phyloP scores from a whole-genome alignment of 2,113 vertebrate genomes.

The Corydoras sp. region DNA sequence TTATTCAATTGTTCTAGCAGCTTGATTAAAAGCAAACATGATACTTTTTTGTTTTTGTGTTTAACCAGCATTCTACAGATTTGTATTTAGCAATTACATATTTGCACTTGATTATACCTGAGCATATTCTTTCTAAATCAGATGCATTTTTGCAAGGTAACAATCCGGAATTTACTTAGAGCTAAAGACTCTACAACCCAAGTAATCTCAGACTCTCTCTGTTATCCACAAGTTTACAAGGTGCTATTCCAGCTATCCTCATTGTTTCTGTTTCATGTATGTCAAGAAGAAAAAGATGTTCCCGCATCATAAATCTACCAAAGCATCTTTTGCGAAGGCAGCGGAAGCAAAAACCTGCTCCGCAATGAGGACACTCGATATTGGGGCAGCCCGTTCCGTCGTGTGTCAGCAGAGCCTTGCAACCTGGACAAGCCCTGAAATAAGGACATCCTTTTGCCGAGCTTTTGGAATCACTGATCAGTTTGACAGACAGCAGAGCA shows the following conservation, averaged over 20 bases:
- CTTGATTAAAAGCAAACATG: too few relatives aligned
- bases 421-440: constrained; percentile 43
- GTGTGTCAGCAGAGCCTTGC: constrained; percentile 43
- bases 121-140: not conserved
- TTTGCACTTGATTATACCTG: not conserved
- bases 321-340: not conserved
- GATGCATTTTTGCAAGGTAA: not conserved
- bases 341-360: constrained; percentile 43
- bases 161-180: too few relatives aligned
- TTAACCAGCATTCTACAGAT: too few relatives aligned
- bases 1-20: too few relatives aligned
- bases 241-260: fast-evolving
- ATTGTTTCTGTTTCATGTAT: fast-evolving
- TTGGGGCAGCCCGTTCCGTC: constrained; percentile 38
- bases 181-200: not conserved
- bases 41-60: too few relatives aligned
- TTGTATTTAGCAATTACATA: not conserved
- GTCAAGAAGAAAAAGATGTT: not conserved
- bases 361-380: constrained; percentile 34
- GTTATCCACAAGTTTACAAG: constrained; percentile 40
- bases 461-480: constrained; percentile 2
- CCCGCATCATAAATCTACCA: fast-evolving
- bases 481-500: constrained; percentile 33
- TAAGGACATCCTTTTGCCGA: constrained; percentile 38
- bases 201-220: constrained; percentile 8